Percentiles rank a stretch among this genome's conserved stretches.
Evolutionary conservation across 2,113 vertebrate species (phyloP).

Genomic region (Capreolus pygargus): DNA sequence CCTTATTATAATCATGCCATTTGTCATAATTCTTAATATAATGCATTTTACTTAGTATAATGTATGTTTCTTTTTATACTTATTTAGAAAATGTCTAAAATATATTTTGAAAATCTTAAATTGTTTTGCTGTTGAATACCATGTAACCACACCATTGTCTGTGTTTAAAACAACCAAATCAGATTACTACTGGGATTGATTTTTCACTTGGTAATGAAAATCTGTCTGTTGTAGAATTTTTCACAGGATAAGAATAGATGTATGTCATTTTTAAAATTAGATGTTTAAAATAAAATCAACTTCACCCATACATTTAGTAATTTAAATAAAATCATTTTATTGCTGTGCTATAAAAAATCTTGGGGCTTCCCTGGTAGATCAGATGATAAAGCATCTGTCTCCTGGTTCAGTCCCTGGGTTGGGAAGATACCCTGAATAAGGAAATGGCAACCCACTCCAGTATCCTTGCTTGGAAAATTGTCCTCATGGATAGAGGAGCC

Average conservation of each 20-base stretch:
- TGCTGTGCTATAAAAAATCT: not conserved
- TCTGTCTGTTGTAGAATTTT: not conserved
- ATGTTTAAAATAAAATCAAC: not conserved
- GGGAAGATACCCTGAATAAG: not conserved
- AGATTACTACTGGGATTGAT: not conserved
- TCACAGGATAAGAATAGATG: not conserved
- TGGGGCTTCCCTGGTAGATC: not conserved
- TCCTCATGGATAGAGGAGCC: not conserved
- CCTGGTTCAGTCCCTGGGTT: not conserved
- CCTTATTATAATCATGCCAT: conserved; percentile 25
- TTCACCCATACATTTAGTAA: not conserved
- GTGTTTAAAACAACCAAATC: conserved; percentile 4
- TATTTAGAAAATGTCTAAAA: not conserved
- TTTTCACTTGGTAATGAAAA: conserved; percentile 18
- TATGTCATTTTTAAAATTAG: not conserved
- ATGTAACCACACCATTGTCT: not conserved
- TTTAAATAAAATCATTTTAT: conserved; percentile 4
- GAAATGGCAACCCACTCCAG: not conserved
- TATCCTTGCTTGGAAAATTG: not conserved
- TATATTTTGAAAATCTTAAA: not conserved
- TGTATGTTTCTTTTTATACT: not conserved
- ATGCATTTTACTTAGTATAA: not conserved
- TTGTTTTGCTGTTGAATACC: not conserved
- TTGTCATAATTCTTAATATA: not conserved
- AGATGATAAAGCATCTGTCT: not conserved